Evolutionary conservation across 2,888 invertebrate species (phyloP).

Genomic region (Rosalia funebris): DNA sequence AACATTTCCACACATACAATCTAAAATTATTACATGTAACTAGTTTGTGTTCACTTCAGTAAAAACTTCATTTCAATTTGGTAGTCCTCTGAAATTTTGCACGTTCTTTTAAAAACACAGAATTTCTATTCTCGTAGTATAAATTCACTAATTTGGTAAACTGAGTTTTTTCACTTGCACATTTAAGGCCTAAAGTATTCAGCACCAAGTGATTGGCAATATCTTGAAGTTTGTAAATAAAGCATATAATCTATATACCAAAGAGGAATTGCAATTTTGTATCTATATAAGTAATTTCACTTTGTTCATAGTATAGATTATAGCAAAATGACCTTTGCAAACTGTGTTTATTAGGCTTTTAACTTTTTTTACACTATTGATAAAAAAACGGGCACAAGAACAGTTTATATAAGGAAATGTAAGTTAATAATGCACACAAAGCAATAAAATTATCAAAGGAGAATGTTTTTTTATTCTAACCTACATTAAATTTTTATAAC

Average conservation of each 20-base stretch:
- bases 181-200: too few relatives aligned
- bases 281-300: background rate
- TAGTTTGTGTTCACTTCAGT: too few relatives aligned
- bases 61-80: too few relatives aligned
- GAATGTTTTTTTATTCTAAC: constrained; percentile 5
- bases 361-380: background rate
- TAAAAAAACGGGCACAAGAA: background rate
- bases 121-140: too few relatives aligned
- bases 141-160: too few relatives aligned
- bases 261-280: constrained; percentile 7
- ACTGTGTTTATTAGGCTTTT: background rate
- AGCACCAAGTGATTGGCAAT: background rate
- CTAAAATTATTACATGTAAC: too few relatives aligned
- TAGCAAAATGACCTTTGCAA: background rate
- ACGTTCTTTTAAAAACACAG: too few relatives aligned
- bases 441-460: constrained; percentile 1
- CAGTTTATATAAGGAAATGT: background rate
- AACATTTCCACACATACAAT: too few relatives aligned
- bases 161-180: too few relatives aligned
- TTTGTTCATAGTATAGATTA: background rate
- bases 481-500: constrained; percentile 1
- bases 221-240: background rate
- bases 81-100: too few relatives aligned
- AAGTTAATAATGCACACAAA: background rate
- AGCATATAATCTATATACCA: background rate